Base-by-base conservation (phyloP, 2,113 vertebrate genomes). In the Astatotilapia flaviijosephi region DNA sequence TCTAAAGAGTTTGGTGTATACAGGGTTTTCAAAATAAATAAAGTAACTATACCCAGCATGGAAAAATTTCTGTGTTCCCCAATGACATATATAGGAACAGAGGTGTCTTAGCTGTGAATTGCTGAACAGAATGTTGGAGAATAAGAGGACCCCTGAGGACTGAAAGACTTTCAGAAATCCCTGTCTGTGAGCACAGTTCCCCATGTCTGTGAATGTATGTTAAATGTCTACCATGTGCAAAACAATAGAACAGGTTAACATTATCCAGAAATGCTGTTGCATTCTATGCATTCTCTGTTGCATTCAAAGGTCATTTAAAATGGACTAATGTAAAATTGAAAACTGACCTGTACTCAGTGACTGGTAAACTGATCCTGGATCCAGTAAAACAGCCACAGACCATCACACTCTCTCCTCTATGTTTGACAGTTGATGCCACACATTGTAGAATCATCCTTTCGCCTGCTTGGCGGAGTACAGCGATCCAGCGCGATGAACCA, bases 381-480 rank as follows among this genome's bases (percentile, higher is more conserved):
- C 4, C 28, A 62, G 28, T 9, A 33, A 62, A 62, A 33, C 28
- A 62, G 28, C 58, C 15, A 33, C 58, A 62, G 28, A 62, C 58
- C 58, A 62, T 62, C 58, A 62, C 9, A 62, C 28, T 33, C 9
- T 33, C 58, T 33, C 17, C 58, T 33, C 58, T 19, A 62, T 62
- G 58, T 62, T 62, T 62, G 28, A 62, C 28, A 11, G 58, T 62
- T 62, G 31, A 65, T 65, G 31, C 60, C 60, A 65, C 31, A 65
- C 31, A 65, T 19, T 65, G 60, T 65, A 35, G 31, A 35, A 65
- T 35, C 60, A 62, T 62, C 58, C 17, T 35, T 35, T 62, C 4
- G 6, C 4, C 17, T 12, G n/a, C 31, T 62, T 35, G 58, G 31
- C 1, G 1, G 9, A 0, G 2, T 35, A 62, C 58, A 35, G 17